Evolutionary conservation across 2,888 invertebrate genomes (phyloP).

Genomic region (Eugnorisma glareosa): DNA sequence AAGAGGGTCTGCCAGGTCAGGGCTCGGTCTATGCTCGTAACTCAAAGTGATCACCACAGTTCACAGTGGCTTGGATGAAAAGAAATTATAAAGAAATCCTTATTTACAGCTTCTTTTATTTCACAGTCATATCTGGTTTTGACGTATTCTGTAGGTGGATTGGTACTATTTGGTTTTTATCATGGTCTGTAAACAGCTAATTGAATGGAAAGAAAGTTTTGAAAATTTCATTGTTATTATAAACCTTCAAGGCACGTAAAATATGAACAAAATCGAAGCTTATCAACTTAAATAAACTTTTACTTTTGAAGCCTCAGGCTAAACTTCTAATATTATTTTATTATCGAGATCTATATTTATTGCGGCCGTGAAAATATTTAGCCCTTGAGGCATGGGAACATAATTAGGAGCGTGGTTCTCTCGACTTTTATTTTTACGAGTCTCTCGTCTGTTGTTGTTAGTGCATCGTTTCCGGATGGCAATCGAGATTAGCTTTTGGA

Average conservation of each 20-base stretch:
- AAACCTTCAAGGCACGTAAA: constrained; percentile 31
- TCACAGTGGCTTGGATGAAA: not conserved
- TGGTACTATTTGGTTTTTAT: not conserved
- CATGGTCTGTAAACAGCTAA: constrained; percentile 24
- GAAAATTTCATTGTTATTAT: constrained; percentile 8
- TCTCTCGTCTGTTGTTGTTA: not conserved
- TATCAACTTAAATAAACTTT: constrained; percentile 34
- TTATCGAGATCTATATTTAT: constrained; percentile 19
- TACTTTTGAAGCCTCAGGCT: constrained; percentile 18
- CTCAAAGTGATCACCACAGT: not conserved
- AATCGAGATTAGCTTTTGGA: not conserved
- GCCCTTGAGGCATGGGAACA: not conserved
- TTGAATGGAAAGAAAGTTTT: constrained; percentile 26
- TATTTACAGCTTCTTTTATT: not conserved
- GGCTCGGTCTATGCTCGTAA: not conserved
- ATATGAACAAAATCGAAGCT: constrained; percentile 49
- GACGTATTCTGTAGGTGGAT: not conserved
- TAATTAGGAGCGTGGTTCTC: constrained; percentile 21
- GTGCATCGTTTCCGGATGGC: constrained; percentile 1
- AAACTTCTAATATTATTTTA: constrained; percentile 36
- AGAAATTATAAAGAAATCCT: too few species aligned
- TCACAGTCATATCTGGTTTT: not conserved
- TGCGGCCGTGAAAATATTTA: constrained; percentile 33
- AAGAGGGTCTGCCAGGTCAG: not conserved
- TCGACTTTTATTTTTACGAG: constrained; percentile 19